Base-by-base conservation (phyloP, 1,140 invertebrate species). In the Harpegnathos saltator region DNA sequence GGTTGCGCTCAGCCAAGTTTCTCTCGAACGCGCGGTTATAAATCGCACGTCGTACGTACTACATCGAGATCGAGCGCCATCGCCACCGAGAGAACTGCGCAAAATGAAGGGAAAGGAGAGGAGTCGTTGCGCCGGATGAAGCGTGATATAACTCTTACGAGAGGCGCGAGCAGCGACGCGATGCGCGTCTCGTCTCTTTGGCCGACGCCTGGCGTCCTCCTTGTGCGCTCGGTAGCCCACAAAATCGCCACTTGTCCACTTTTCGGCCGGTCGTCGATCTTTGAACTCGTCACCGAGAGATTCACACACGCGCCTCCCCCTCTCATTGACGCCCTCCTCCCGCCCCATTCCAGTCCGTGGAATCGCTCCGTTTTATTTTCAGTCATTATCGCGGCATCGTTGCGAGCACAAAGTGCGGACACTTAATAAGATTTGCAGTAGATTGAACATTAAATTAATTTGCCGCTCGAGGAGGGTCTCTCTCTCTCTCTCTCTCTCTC, bases 1-100 rank as follows among this genome's bases (percentile, higher is more conserved):
- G 12, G 62, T 65, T 44, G 24, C 59, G 52, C 54, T 58, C 54
- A 22, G 44, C 59, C 71, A 44, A 65, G 26, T 75, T n/a, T 1
- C 12, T 5, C 33, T n/a, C n/a, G n/a, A n/a, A n/a, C n/a, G n/a
- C n/a, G n/a, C n/a, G n/a, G n/a, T n/a, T n/a, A n/a, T n/a, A 33
- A 33, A 33, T 5, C 12, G 14, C 24, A 5, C 3, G 17, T 11
- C 52, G 11, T 56, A 56, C n/a, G 7, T 5, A 9, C 38, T 1
- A 3, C 15, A 22, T 50, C 38, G 9, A 63, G 9, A 54, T 52
- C 26, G 65, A 65, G 14, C 17, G 65, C 14, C 61, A 29, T 15
- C 24, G 58, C n/a, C 38, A 38, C 22, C 22, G 1, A 50, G 12
- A 2, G 2, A n/a, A 0, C 5, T 44, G 22, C 17, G 29, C 61